Percentiles rank a stretch among this genome's conserved stretches.
phyloP scores from a whole-genome alignment of 2,888 invertebrate genomes.

The Yponomeuta malinellus region DNA sequence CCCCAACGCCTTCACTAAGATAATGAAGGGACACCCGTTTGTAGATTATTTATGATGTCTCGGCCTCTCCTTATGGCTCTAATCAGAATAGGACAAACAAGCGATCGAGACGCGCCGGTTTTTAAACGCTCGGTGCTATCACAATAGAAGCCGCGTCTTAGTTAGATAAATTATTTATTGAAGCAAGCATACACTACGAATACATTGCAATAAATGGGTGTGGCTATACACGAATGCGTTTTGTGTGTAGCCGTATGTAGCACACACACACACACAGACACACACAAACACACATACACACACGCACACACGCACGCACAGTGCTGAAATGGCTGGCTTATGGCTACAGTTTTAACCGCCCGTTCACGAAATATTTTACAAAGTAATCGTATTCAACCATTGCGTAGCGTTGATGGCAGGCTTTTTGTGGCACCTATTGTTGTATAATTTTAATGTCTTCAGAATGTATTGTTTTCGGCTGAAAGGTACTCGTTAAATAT shows the following conservation, averaged over 20 bases:
- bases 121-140: not conserved
- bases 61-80: not conserved
- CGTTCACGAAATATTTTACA: not conserved
- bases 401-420: slow-evolving; percentile 19
- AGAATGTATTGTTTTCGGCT: slow-evolving; percentile 8
- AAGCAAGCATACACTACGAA: too few relatives aligned
- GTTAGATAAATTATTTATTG: too few relatives aligned
- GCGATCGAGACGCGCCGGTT: not conserved
- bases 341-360: not conserved
- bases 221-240: too few relatives aligned
- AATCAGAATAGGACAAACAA: not conserved
- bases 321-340: too few relatives aligned
- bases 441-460: slow-evolving; percentile 20
- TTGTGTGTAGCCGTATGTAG: too few relatives aligned
- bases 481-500: not conserved
- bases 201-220: too few relatives aligned
- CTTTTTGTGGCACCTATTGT: slow-evolving; percentile 33
- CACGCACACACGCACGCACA: too few relatives aligned
- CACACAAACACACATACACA: too few relatives aligned
- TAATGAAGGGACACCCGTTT: not conserved
- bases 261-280: too few relatives aligned
- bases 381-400: slow-evolving; percentile 5
- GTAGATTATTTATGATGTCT: not conserved
- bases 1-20: not conserved
- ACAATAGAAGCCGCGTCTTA: too few relatives aligned